Evolutionary conservation across 2,113 vertebrate species (phyloP).

Genomic region (Sminthopsis crassicaudata): DNA sequence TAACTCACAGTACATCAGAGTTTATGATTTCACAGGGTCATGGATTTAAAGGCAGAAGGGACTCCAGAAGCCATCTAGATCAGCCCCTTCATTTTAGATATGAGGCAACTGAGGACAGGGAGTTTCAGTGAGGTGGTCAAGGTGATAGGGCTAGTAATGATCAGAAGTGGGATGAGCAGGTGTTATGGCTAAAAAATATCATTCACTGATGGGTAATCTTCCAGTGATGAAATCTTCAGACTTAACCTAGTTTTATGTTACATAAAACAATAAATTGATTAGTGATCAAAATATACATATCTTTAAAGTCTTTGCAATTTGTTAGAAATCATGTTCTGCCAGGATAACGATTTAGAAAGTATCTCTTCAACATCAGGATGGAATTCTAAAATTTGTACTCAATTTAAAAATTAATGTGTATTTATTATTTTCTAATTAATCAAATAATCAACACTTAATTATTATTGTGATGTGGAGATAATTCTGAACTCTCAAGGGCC

Average conservation of each 20-base stretch:
- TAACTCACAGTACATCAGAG: background rate
- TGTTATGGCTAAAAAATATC: background rate
- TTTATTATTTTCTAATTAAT: no score
- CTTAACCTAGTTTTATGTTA: background rate
- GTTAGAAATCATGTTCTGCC: no score
- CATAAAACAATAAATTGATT: no score
- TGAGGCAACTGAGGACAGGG: background rate
- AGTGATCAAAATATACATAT: no score
- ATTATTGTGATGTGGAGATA: no score
- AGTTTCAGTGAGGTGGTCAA: background rate
- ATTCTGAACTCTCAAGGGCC: no score
- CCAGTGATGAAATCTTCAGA: background rate
- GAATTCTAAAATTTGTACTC: no score
- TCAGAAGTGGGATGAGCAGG: background rate
- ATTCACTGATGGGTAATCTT: background rate
- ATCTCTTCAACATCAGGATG: no score
- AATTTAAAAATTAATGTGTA: no score
- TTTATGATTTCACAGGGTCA: background rate
- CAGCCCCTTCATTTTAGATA: background rate
- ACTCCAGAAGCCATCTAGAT: background rate
- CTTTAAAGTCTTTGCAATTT: no score
- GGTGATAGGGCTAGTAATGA: background rate
- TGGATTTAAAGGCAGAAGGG: background rate
- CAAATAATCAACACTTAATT: no score
- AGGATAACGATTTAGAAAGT: no score